These are phyloP conservation scores for Drosophila nr. medialis DNA, from an alignment of 2,888 invertebrate species.

Conservation along the genomic window DNA sequence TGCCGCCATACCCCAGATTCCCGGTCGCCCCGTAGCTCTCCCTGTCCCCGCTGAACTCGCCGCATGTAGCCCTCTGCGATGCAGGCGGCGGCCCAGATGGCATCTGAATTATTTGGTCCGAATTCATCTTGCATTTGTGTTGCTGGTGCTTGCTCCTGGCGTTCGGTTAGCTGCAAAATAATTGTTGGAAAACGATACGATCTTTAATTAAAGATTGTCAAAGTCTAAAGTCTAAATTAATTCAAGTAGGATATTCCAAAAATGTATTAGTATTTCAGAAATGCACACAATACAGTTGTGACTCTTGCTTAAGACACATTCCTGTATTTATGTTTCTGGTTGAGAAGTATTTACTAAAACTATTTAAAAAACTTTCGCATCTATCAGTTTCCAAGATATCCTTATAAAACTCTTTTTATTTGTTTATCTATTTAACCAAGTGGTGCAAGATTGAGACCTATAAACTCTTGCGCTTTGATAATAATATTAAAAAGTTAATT, in stretches of 20 bases:
- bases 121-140: conserved; percentile 74
- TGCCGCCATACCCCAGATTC: conserved; percentile 48
- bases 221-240: background rate
- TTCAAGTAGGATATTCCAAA: too few relatives aligned
- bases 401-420: too few relatives aligned
- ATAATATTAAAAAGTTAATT: background rate
- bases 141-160: conserved; percentile 49
- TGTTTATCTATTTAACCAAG: too few relatives aligned
- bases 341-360: background rate
- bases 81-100: conserved; percentile 67
- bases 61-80: conserved; percentile 58
- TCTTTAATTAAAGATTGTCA: background rate
- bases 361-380: background rate
- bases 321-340: background rate
- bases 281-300: background rate
- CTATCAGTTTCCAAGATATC: background rate
- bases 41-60: conserved; percentile 52
- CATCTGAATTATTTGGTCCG: conserved; percentile 65
- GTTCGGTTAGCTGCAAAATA: conserved; percentile 34
- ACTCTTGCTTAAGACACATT: background rate
- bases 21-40: conserved; percentile 42
- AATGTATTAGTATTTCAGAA: background rate
- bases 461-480: background rate
- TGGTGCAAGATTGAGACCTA: background rate
- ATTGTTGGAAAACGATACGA: background rate